Base-by-base conservation (phyloP, 53 echinoderm and acorn worm species). In the Zoroaster sp. region DNA sequence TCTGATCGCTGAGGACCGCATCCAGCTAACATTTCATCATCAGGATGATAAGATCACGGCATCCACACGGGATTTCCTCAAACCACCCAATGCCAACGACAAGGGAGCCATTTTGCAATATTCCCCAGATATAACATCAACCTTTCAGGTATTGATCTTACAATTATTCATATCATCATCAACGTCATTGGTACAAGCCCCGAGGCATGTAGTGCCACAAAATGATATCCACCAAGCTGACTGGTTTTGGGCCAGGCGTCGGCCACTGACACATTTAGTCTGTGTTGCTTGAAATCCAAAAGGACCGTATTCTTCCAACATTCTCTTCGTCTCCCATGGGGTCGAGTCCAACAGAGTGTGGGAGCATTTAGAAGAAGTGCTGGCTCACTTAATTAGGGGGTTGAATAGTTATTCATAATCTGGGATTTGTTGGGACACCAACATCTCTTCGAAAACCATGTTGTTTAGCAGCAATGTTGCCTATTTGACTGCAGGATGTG, bases 1-100 rank as follows among this genome's bases (percentile, higher is more conserved):
- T 88, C 88, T 91, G 54, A 99, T 99, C 37, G 88, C 96, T 2
- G 99, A 99, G 66, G 99, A 99, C 70, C 94, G 96, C 37, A 95
- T 98, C 69, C 99, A 98, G 90, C 75, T 98, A 25, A 98, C 93
- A 17, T 97, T 97, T 87, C 97, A 97, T 80, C 96, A 96, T 77
- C 92, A 99, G 72, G 96, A 96, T 67, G 88, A 88, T 49, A 99
- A 99, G 91, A 90, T 99, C 38, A 95, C 99, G 3, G 94, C 99
- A 32, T 95, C 99, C 66, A 92, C 94, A 41, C 71, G 99, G 38
- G 99, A 99, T 53, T 99, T 99, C 90, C 72, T 96, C 80, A 99
- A 99, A 46, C 99, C 99, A 11, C 91, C 94, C 32, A 99, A 99
- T 44, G 96, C 96, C 55, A 79, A 39, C n/a, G 99, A 99, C 87